Evolutionary conservation across 2,888 invertebrate species (phyloP).

Genomic region (Helleia helle): DNA sequence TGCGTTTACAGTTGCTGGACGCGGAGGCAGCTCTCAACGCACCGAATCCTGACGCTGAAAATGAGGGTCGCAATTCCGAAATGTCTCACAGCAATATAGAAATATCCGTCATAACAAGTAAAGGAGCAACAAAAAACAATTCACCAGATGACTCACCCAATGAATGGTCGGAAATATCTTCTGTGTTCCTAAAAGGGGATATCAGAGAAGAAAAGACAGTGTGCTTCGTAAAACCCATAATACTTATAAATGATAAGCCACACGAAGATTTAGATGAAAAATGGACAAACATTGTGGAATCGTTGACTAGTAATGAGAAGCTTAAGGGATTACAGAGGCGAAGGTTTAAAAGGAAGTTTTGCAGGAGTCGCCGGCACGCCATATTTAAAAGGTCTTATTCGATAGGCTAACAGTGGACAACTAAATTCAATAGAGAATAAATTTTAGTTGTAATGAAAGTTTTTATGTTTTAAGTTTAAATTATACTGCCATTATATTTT

Average conservation of each 20-base stretch:
- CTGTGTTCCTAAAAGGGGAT: constrained; percentile 33
- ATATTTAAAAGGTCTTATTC: constrained; percentile 61
- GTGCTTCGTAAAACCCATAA: constrained; percentile 44
- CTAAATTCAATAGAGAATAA: too few species aligned
- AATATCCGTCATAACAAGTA: constrained; percentile 36
- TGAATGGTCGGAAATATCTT: constrained; percentile 35
- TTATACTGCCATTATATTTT: background rate
- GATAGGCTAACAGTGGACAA: constrained; percentile 42
- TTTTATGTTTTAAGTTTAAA: background rate
- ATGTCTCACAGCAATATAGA: constrained; percentile 41
- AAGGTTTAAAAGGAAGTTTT: constrained; percentile 52
- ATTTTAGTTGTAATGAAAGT: background rate
- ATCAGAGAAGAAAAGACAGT: constrained; percentile 30
- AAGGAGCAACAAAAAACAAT: constrained; percentile 35
- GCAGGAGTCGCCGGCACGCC: constrained; percentile 44
- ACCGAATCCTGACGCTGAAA: constrained; percentile 31
- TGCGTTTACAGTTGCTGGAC: constrained; percentile 45
- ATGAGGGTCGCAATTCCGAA: constrained; percentile 34
- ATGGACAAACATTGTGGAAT: constrained; percentile 44
- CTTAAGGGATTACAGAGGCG: constrained; percentile 43
- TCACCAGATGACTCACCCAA: constrained; percentile 33
- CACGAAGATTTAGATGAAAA: constrained; percentile 57
- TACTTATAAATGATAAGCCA: constrained; percentile 55
- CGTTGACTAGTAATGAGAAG: constrained; percentile 41
- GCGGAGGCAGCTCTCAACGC: constrained; percentile 46